Conservation (phyloP, 2,113 vertebrate genomes). For the Alosa alosa region DNA sequence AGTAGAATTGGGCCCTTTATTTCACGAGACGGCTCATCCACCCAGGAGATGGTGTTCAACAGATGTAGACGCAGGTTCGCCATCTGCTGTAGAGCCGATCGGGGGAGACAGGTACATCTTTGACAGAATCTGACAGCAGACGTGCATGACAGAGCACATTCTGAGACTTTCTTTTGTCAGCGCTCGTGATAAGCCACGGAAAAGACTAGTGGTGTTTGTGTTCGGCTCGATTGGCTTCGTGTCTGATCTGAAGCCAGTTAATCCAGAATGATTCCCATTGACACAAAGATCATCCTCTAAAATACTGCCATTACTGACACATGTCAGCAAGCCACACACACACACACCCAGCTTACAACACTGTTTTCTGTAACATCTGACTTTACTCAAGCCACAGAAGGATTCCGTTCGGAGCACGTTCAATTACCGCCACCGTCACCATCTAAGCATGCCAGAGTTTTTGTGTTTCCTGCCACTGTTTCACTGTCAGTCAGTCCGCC, state of each 20-base stretch:
- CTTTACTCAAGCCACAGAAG: neutral
- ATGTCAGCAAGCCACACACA: neutral
- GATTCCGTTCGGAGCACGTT: neutral
- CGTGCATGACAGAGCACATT: neutral
- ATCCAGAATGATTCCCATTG: neutral
- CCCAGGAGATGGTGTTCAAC: neutral
- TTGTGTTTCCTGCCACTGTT: neutral
- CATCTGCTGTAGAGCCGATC: too few species aligned
- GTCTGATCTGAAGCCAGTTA: neutral
- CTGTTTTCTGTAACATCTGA: neutral
- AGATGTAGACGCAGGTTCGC: neutral
- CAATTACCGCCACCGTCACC: neutral
- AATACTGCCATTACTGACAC: conserved; percentile 9
- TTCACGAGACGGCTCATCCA: neutral
- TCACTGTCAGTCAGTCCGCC: neutral
- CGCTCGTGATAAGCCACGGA: neutral
- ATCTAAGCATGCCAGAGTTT: neutral
- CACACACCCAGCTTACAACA: neutral
- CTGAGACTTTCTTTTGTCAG: neutral
- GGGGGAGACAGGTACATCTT: neutral
- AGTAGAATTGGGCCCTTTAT: neutral
- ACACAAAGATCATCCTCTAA: neutral
- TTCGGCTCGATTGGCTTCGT: neutral
- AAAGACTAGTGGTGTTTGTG: neutral
- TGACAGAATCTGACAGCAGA: neutral